Evolutionary conservation across 2,113 vertebrate species (phyloP).

Genomic region (Nematolebias whitei): DNA sequence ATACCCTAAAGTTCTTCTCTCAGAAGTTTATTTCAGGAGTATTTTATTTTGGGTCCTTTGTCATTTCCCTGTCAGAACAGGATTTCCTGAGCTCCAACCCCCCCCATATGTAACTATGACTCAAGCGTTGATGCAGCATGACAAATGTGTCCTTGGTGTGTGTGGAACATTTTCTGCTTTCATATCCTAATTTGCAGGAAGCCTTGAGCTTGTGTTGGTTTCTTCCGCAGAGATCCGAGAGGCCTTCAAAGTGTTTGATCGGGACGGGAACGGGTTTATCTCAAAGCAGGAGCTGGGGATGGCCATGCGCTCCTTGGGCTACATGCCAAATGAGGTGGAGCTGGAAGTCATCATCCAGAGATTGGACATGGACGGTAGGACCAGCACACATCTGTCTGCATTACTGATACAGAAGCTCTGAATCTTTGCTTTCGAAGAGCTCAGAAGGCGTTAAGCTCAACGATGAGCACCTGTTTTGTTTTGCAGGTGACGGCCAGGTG

Average conservation of each 20-base stretch:
- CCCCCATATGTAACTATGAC: constrained; percentile 49
- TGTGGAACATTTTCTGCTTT: constrained; percentile 45
- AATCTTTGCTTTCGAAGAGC: constrained; percentile 4
- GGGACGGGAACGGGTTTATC: constrained; percentile 96
- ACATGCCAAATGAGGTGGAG: constrained; percentile 97
- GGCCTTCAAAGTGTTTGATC: constrained; percentile 95
- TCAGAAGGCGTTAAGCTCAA: neutral
- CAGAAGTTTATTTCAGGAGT: constrained; percentile 2
- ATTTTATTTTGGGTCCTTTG: constrained; percentile 4
- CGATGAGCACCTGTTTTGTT: constrained; percentile 8
- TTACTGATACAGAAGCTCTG: neutral
- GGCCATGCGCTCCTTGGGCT: constrained; percentile 94
- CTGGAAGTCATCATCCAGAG: constrained; percentile 95
- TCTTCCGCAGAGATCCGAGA: constrained; percentile 88
- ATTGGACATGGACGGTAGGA: constrained; percentile 94
- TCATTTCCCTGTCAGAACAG: constrained; percentile 31
- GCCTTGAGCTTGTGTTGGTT: constrained; percentile 16
- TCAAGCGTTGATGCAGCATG: constrained; percentile 53
- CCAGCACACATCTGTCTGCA: constrained; percentile 9
- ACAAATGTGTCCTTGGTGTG: constrained; percentile 51
- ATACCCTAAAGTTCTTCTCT: constrained; percentile 13
- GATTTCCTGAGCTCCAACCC: constrained; percentile 46
- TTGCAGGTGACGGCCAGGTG: constrained; percentile 92
- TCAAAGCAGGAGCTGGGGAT: constrained; percentile 96
- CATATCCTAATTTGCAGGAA: constrained; percentile 23